Conservation (phyloP, 1,140 invertebrate species). For the Paramacrobiotus metropolitanus region DNA sequence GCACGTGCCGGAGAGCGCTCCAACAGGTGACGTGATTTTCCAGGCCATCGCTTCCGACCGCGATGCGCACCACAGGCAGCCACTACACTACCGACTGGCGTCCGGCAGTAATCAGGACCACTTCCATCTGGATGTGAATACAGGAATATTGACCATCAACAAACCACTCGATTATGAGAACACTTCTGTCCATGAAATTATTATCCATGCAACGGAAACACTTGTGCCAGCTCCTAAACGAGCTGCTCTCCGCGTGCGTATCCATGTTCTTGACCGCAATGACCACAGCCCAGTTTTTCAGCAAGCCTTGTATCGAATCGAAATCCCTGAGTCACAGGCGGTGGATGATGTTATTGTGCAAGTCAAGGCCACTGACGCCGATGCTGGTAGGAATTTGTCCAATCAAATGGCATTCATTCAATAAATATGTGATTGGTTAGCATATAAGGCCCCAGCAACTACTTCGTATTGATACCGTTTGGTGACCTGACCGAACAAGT, state of each 20-base stretch:
- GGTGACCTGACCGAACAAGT: no score
- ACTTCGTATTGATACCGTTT: no score
- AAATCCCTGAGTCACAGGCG: constrained; percentile 60
- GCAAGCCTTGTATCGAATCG: constrained; percentile 65
- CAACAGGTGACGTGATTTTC: constrained; percentile 14
- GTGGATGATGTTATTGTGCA: constrained; percentile 31
- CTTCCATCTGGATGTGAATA: not conserved
- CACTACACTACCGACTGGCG: not conserved
- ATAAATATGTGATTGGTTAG: no score
- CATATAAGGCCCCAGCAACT: no score
- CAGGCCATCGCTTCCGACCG: not conserved
- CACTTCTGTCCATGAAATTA: not conserved
- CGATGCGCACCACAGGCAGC: not conserved
- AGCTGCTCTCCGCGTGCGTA: constrained; percentile 53
- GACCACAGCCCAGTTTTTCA: constrained; percentile 82
- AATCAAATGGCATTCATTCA: no score
- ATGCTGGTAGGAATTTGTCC: no score
- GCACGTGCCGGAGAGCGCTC: constrained; percentile 63
- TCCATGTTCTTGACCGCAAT: constrained; percentile 80
- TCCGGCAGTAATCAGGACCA: not conserved
- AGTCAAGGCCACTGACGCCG: not conserved
- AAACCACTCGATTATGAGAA: not conserved
- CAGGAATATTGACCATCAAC: not conserved
- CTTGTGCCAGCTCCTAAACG: not conserved
- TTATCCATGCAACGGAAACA: not conserved